Conservation (phyloP, 1,140 invertebrate species). For the Drosophila persimilis region DNA sequence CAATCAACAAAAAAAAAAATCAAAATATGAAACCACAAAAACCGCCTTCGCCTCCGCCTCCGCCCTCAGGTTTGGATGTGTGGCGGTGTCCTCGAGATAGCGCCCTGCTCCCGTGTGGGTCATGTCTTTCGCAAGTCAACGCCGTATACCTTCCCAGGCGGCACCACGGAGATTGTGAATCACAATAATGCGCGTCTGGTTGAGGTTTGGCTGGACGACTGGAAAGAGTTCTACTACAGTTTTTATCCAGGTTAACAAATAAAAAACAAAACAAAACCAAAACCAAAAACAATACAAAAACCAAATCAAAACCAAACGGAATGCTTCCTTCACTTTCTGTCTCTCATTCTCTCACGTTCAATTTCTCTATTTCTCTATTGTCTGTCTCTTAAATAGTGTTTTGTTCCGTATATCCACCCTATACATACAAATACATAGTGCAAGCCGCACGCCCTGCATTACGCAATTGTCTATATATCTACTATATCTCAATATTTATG, state of each 20-base stretch:
- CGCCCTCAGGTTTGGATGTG: constrained; percentile 96
- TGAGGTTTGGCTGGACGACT: constrained; percentile 98
- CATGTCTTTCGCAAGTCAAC: constrained; percentile 99
- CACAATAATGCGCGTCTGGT: constrained; percentile 98
- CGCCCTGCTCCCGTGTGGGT: constrained; percentile 95
- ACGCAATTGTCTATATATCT: constrained; percentile 63
- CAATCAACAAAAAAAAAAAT: constrained; percentile 3
- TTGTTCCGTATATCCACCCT: constrained; percentile 58
- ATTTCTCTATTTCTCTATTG: constrained; percentile 45
- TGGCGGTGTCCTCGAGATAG: constrained; percentile 95
- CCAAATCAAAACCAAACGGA: constrained; percentile 35
- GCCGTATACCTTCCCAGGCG: constrained; percentile 99
- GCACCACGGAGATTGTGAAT: constrained; percentile 98
- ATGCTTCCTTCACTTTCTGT: constrained; percentile 54
- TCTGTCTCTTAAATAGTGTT: constrained; percentile 62
- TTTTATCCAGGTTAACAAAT: constrained; percentile 94
- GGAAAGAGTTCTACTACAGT: constrained; percentile 99
- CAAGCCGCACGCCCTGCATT: constrained; percentile 68
- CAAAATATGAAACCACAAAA: background rate
- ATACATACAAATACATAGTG: constrained; percentile 38
- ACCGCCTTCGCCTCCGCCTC: constrained; percentile 2
- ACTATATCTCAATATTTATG: constrained; percentile 54
- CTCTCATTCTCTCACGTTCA: constrained; percentile 50
- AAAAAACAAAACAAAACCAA: constrained; percentile 30
- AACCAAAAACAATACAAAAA: constrained; percentile 27